Evolutionary conservation across 2,888 invertebrate species (phyloP).

Genomic region (Euspilapteryx auroguttella): DNA sequence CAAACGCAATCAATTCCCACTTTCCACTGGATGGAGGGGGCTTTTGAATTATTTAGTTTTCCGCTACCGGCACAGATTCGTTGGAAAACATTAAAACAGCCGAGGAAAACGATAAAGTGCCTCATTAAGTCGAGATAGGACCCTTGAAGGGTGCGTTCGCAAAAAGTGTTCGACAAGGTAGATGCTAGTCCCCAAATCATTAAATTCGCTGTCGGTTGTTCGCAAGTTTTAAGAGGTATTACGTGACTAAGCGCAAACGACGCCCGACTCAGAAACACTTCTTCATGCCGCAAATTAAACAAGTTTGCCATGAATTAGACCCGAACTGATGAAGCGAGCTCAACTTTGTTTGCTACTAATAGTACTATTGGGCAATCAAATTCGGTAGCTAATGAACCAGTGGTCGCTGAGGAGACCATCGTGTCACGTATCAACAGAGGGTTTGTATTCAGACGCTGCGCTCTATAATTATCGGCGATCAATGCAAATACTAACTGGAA

Average conservation of each 20-base stretch:
- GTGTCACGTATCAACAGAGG: too few species aligned
- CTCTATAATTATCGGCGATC: too few species aligned
- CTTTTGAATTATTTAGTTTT: too few species aligned
- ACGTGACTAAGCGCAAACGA: slow-evolving; percentile 49
- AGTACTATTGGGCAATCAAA: too few species aligned
- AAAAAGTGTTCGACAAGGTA: slow-evolving; percentile 12
- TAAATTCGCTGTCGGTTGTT: slow-evolving; percentile 8
- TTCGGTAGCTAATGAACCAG: too few species aligned
- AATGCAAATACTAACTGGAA: too few species aligned
- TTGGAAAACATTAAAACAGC: slow-evolving; percentile 9
- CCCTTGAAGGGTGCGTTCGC: slow-evolving; percentile 18
- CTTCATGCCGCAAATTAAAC: slow-evolving; percentile 48
- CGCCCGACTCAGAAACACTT: slow-evolving; percentile 17
- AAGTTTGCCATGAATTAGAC: slow-evolving; percentile 20
- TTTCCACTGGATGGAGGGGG: too few species aligned
- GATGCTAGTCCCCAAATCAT: slow-evolving; percentile 5
- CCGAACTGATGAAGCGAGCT: slow-evolving; percentile 1
- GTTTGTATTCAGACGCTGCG: too few species aligned
- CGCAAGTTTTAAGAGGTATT: slow-evolving; percentile 35
- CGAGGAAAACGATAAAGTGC: slow-evolving; percentile 23
- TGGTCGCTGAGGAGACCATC: too few species aligned
- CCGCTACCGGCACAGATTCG: too few species aligned
- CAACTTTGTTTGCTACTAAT: too few species aligned
- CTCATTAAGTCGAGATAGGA: slow-evolving; percentile 36
- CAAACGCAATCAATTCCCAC: too few species aligned